Conservation (phyloP, 2,888 invertebrate species). For the Diadegma fenestrale region DNA sequence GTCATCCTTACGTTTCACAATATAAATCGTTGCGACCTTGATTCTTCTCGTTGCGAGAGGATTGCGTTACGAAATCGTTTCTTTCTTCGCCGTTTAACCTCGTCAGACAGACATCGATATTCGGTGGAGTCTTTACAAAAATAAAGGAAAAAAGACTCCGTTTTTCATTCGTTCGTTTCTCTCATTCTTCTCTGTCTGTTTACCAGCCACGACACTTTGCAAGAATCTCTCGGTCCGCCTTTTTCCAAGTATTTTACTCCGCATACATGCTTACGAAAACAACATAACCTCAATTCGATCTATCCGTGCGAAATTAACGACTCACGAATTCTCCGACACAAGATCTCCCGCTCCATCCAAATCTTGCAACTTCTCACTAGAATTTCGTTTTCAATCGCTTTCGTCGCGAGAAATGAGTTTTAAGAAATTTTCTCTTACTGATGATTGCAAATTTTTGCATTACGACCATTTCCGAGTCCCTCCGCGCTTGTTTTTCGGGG, state of each 20-base stretch:
- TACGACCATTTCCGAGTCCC: neutral
- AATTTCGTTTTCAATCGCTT: neutral
- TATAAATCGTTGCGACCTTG: conserved; percentile 72
- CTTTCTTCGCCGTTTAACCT: conserved; percentile 19
- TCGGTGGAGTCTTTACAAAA: conserved; percentile 4
- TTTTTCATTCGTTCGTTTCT: neutral
- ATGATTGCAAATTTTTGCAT: neutral
- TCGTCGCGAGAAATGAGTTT: neutral
- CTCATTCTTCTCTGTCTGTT: neutral
- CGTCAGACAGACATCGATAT: conserved; percentile 36
- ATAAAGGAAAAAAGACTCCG: neutral
- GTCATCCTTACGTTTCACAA: conserved; percentile 71
- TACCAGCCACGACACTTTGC: neutral
- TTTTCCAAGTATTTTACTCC: conserved; percentile 1
- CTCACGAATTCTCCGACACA: neutral
- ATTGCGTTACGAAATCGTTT: conserved; percentile 70
- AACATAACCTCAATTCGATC: neutral
- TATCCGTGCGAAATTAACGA: neutral
- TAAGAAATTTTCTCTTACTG: neutral
- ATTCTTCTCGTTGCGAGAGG: conserved; percentile 70
- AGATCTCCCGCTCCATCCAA: neutral
- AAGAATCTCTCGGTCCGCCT: neutral
- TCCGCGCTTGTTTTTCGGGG: neutral
- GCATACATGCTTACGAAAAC: neutral
- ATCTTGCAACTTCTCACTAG: neutral